Evolutionary conservation across 2,888 invertebrate species (phyloP).

Genomic region (Archaeoteleia sp.): DNA sequence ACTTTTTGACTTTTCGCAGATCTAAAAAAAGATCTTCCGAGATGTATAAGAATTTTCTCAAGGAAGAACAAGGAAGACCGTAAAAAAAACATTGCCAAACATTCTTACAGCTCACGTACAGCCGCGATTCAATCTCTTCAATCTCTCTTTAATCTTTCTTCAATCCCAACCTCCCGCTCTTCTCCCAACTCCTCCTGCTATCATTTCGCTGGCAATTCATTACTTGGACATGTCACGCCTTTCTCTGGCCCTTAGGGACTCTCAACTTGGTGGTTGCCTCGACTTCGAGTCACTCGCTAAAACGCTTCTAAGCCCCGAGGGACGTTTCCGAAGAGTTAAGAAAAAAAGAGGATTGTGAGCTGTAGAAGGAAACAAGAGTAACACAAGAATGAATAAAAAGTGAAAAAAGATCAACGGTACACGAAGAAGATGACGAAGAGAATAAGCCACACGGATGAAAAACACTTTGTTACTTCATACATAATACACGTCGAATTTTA

Average conservation of each 20-base stretch:
- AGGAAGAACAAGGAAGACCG: too few relatives aligned
- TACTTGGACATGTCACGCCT: constrained; percentile 61
- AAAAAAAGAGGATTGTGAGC: constrained; percentile 22
- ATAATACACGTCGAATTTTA: too few relatives aligned
- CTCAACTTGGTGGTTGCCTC: constrained; percentile 43
- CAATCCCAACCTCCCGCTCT: constrained; percentile 34
- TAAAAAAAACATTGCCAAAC: constrained; percentile 31
- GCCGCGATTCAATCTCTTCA: constrained; percentile 30
- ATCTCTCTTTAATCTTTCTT: constrained; percentile 42
- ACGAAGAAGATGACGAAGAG: constrained; percentile 18
- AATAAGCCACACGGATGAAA: too few relatives aligned
- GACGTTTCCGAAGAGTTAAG: constrained; percentile 47
- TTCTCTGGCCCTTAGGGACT: constrained; percentile 53
- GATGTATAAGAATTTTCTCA: too few relatives aligned
- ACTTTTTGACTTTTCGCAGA: too few relatives aligned
- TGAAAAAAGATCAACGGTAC: constrained; percentile 7
- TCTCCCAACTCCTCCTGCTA: constrained; percentile 51
- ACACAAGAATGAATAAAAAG: constrained; percentile 9
- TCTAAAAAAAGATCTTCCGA: too few relatives aligned
- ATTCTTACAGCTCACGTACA: constrained; percentile 18
- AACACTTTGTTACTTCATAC: constrained; percentile 31
- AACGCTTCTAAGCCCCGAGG: constrained; percentile 45
- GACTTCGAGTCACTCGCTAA: constrained; percentile 48
- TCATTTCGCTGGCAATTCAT: constrained; percentile 64
- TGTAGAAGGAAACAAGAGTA: constrained; percentile 23